Evolutionary conservation across 1,140 invertebrate genomes (phyloP).

Genomic region (Lysiphlebus fabarum): DNA sequence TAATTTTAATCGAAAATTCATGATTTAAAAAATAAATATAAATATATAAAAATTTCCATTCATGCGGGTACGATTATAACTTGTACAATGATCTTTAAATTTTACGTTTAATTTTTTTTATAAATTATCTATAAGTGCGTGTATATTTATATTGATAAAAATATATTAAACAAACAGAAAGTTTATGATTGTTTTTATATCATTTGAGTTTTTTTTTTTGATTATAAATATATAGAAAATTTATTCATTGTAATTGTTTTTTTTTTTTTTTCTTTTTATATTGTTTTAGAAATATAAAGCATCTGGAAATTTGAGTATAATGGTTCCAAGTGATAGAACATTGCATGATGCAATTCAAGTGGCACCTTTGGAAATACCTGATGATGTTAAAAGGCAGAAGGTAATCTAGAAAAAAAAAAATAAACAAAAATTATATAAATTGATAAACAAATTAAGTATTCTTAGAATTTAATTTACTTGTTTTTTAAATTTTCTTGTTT

Average conservation of each 20-base stretch:
- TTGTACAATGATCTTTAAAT: conserved; percentile 9
- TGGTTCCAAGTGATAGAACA: conserved; percentile 40
- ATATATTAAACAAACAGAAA: too few species aligned
- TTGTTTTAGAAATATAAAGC: conserved; percentile 24
- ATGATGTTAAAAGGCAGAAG: conserved; percentile 44
- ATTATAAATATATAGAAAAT: too few species aligned
- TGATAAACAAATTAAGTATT: background rate
- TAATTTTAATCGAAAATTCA: too few species aligned
- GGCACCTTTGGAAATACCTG: conserved; percentile 40
- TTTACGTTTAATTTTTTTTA: too few species aligned
- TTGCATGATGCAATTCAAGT: conserved; percentile 49
- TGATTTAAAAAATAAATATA: too few species aligned
- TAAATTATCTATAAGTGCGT: too few species aligned
- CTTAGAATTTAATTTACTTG: background rate
- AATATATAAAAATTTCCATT: too few species aligned
- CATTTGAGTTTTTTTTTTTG: too few species aligned
- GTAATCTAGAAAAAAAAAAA: conserved; percentile 27
- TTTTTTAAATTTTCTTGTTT: background rate
- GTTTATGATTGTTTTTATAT: too few species aligned
- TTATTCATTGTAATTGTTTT: conserved; percentile 9
- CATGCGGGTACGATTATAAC: too few species aligned
- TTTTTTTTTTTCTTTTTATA: conserved; percentile 10
- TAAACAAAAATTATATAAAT: too few species aligned
- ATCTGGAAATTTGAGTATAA: conserved; percentile 32
- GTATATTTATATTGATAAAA: too few species aligned